Conservation (phyloP, 2,797 vertebrate genomes). For the Amphiprion clarkii region DNA sequence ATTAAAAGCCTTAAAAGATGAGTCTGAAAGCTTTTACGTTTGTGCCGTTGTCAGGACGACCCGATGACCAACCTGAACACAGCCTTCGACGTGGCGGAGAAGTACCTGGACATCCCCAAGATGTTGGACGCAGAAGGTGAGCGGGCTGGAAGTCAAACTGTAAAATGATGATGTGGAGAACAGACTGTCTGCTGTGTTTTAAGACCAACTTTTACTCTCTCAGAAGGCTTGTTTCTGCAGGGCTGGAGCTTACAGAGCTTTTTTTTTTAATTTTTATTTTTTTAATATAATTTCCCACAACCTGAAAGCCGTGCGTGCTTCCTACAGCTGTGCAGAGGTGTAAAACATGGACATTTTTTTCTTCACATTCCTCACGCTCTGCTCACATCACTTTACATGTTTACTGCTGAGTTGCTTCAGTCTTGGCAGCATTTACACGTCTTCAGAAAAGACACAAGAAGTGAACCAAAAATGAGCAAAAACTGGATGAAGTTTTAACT, state of each 20-base stretch:
- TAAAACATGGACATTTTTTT: neutral
- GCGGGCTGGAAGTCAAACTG: neutral
- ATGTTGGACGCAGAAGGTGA: slow-evolving; percentile 98
- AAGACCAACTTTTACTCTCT: slow-evolving; percentile 5
- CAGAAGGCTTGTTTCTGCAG: neutral
- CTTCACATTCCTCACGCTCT: slow-evolving; percentile 14
- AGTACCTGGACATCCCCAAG: slow-evolving; percentile 96
- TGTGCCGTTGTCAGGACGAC: slow-evolving; percentile 86
- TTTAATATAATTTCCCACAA: neutral
- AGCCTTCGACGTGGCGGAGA: slow-evolving; percentile 95
- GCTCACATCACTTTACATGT: neutral
- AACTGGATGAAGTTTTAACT: no score
- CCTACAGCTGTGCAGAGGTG: slow-evolving; percentile 29
- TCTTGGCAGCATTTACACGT: neutral
- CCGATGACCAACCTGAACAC: slow-evolving; percentile 96
- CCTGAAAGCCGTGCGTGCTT: neutral
- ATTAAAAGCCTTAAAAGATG: neutral
- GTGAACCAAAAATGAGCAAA: no score
- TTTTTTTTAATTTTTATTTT: no score
- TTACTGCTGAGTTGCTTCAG: no score
- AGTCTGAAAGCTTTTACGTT: slow-evolving; percentile 3
- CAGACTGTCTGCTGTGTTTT: slow-evolving; percentile 10
- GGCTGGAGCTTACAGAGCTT: neutral
- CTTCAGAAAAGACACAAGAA: no score
- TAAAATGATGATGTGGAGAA: neutral